Base-by-base conservation (phyloP, 2,888 invertebrate species). In the Orthonevra nobilis region DNA sequence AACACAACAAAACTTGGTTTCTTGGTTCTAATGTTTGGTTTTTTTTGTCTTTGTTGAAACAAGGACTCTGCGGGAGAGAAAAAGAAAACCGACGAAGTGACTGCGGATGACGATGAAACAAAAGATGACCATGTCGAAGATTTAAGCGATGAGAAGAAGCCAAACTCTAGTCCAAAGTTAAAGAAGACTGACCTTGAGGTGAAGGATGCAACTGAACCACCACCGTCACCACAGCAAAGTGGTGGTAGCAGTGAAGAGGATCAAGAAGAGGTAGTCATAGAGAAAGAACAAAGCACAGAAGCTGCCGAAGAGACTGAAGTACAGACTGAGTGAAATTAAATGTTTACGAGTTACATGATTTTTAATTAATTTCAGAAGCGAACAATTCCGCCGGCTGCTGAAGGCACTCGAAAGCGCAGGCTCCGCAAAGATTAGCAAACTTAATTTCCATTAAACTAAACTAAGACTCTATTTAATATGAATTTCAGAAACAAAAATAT, bases 11-110 rank as follows among this genome's bases (percentile, higher is more conserved):
- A n/a, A n/a, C n/a, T n/a, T n/a, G n/a, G n/a, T n/a, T n/a, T n/a
- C n/a, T 26, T 9, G 1, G 3, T 9, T 2, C 2, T 20, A 52
- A 54, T 48, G 14, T 9, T 30, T 19, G 30, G n/a, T 44, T 9
- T 58, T 28, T 20, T 52, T 52, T 60, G 23, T 3, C n/a, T 32
- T 19, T 5, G 3, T 38, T 5, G 20, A 38, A 26, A 4, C 40
- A 56, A 90, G 84, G 90, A 90, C 75, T 89, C 90, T 74, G 83
- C 87, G 46, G 89, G 90, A 20, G 89, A 90, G 46, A 88, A 91
- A 14, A 95, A 95, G 89, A 95, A 95, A 90, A 93, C 94, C 58
- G 95, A 95, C 87, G 93, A 91, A 44, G 86, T 90, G 20, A 90
- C 91, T 42, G 92, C 92, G 79, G 94, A 94, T 84, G 86, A 86